A percentile compares a stretch with the other conserved stretches of the same genome.
Conservation (phyloP, 2,888 invertebrate species). For the Cantharis flavilabris region DNA sequence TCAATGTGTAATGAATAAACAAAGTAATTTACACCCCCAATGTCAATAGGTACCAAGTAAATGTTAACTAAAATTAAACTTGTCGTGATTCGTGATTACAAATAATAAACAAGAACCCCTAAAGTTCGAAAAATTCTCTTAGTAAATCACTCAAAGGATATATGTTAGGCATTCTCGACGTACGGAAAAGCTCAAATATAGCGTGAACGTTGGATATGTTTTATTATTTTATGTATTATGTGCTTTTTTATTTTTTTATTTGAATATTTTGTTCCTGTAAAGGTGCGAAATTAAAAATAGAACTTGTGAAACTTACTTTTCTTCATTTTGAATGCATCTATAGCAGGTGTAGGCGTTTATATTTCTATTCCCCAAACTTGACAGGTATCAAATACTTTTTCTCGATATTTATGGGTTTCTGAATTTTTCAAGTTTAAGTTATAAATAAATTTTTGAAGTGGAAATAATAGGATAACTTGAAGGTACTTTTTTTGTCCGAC, state of each 20-base stretch:
- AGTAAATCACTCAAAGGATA: background rate
- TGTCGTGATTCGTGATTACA: background rate
- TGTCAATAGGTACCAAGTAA: background rate
- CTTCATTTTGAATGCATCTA: too few species aligned
- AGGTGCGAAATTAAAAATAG: background rate
- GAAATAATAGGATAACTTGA: background rate
- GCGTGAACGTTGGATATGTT: too few species aligned
- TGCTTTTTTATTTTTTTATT: background rate
- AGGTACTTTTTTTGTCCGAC: background rate
- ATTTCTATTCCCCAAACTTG: background rate
- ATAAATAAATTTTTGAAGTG: background rate
- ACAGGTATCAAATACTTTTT: background rate
- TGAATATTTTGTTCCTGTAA: background rate
- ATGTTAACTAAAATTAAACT: background rate
- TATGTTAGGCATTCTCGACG: too few species aligned
- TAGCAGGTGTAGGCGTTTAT: background rate
- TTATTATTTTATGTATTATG: background rate
- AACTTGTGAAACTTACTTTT: background rate
- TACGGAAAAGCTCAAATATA: too few species aligned
- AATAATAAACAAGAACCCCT: background rate
- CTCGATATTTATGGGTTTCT: background rate
- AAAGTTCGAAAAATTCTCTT: background rate
- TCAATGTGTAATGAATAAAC: background rate
- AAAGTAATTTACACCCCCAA: background rate
- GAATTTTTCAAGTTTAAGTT: background rate